Evolutionary conservation across 2,797 vertebrate genomes (phyloP), one percentile per base, ranked within the genome.

Genomic region (Hemitrygon akajei): DNA sequence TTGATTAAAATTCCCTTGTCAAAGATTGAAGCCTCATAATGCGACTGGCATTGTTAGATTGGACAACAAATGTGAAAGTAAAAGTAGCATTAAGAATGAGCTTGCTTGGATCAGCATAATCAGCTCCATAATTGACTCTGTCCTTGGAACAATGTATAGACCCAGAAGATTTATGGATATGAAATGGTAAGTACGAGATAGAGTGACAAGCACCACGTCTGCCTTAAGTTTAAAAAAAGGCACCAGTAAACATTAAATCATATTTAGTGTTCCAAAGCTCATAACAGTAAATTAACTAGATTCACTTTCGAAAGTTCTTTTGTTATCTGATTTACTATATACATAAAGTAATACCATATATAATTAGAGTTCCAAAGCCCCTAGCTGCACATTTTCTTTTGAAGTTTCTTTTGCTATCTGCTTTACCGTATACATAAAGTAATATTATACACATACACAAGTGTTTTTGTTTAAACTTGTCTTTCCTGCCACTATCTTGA

Each of bases 21-120:
- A 96, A 94, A 94, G 94, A 95, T 95, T 96, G 94, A 66, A 0
- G 95, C 95, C 94, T 94, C 95, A 95, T 95, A 94, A 95, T 95
- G 79, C 95, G 96, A 96, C 94, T 96, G 95, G 94, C 95, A 96
- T 82, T 95, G 96, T 95, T 89, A 69, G 95, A 96, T 96, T 96
- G 95, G 80, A 95, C 95, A 96, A 96, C 96, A 96, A 96, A 96
- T 96, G 94, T 93, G 95, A 96, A 96, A 96, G 96, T 96, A 96
- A 96, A 93, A 95, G 94, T 94, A 94, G 94, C 95, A 95, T 95
- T 95, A 96, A 95, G 95, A 96, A 96, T 95, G 95, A 94, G 95
- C 94, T 94, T 94, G 58, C 86, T 95, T 73, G 95, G 94, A 96
- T 96, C 95, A 66, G 96, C 96, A 94, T 95, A 95, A 95, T 93